These are phyloP conservation scores for Colistium nudipinnis DNA, from an alignment of 2,113 vertebrate species.

Conservation along the genomic window DNA sequence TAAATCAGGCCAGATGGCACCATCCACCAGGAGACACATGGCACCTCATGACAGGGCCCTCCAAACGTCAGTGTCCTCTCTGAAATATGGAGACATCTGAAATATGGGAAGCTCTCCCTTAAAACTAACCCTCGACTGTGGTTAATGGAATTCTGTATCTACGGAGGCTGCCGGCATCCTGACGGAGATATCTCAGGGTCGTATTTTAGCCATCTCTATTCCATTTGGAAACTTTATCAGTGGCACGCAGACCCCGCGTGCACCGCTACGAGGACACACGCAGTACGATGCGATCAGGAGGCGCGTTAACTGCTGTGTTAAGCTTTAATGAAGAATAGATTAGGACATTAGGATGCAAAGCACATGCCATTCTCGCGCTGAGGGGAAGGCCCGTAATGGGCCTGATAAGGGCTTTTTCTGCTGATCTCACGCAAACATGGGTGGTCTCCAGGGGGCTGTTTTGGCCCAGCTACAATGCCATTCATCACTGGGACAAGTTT, in stretches of 20 bases:
- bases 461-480: constrained; percentile 55
- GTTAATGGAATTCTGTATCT: constrained; percentile 61
- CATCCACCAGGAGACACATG: constrained; percentile 65
- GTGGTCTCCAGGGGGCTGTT: constrained; percentile 58
- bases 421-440: constrained; percentile 72
- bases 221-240: constrained; percentile 73
- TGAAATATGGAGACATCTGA: constrained; percentile 57
- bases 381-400: constrained; percentile 58
- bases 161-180: constrained; percentile 22
- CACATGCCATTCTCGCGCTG: constrained; percentile 39
- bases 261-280: constrained; percentile 52
- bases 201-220: constrained; percentile 66
- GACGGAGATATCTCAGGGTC: constrained; percentile 19
- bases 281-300: constrained; percentile 70
- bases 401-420: constrained; percentile 76
- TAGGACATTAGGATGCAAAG: constrained; percentile 75
- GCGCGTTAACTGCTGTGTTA: constrained; percentile 69
- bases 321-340: constrained; percentile 82
- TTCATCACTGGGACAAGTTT: constrained; percentile 67
- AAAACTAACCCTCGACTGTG: constrained; percentile 69
- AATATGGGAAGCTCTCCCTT: constrained; percentile 42
- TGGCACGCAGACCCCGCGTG: constrained; percentile 56
- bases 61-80: constrained; percentile 56
- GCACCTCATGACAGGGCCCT: constrained; percentile 61
- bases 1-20: constrained; percentile 74